phyloP scores from a whole-genome alignment of 1,140 invertebrate genomes.

The Drosophila kurseongensis region DNA sequence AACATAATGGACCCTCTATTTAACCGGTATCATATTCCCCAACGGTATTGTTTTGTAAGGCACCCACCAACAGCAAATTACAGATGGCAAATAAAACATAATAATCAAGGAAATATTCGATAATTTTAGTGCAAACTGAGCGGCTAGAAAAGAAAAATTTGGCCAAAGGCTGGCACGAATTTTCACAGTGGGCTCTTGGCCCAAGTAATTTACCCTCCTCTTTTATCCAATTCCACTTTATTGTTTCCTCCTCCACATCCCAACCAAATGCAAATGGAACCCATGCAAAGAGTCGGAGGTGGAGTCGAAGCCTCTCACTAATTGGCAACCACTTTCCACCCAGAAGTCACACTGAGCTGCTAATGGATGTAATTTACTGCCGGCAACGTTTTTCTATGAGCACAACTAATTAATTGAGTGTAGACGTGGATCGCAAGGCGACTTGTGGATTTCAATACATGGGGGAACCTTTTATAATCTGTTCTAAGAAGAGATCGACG shows the following conservation, averaged over 20 bases:
- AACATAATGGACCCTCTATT: slow-evolving; percentile 6
- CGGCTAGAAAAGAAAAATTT: not conserved
- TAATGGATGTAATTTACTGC: slow-evolving; percentile 77
- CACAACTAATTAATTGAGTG: slow-evolving; percentile 53
- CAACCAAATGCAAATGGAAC: slow-evolving; percentile 60
- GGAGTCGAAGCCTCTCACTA: slow-evolving; percentile 56
- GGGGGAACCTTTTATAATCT: not conserved
- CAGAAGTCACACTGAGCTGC: slow-evolving; percentile 75
- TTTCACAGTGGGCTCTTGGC: slow-evolving; percentile 33
- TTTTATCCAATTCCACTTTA: not conserved
- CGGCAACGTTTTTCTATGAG: slow-evolving; percentile 55
- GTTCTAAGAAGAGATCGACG: too few species aligned
- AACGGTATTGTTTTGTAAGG: not conserved
- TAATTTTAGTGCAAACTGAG: slow-evolving; percentile 35
- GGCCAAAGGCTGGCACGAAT: slow-evolving; percentile 21
- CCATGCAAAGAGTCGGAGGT: slow-evolving; percentile 24
- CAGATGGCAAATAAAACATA: slow-evolving; percentile 42
- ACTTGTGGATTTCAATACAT: not conserved
- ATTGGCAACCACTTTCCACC: slow-evolving; percentile 75
- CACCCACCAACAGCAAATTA: slow-evolving; percentile 1
- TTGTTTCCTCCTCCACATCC: not conserved
- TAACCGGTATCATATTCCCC: slow-evolving; percentile 36
- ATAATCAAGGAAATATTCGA: slow-evolving; percentile 33
- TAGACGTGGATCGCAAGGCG: not conserved
- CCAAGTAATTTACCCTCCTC: not conserved